phyloP scores from a whole-genome alignment of 2,888 invertebrate genomes.

The Drosophila tanythrix region DNA sequence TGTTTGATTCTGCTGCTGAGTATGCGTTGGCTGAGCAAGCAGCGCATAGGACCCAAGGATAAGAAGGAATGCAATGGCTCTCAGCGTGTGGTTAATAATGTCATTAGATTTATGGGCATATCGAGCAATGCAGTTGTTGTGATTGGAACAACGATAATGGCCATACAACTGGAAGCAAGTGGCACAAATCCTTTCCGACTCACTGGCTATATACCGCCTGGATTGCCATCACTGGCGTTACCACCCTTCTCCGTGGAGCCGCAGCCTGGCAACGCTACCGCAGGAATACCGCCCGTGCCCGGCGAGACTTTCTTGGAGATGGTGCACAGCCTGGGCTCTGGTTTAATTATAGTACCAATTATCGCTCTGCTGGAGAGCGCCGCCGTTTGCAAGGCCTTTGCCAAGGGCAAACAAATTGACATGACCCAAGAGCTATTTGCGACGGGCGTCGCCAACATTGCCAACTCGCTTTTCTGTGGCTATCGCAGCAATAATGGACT shows the following conservation, averaged over 20 bases:
- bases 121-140: constrained; percentile 93
- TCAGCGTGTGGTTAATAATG: constrained; percentile 87
- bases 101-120: constrained; percentile 90
- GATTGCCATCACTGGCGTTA: constrained; percentile 88
- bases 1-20: constrained; percentile 91
- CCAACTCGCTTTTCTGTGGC: constrained; percentile 93
- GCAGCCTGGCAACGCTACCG: constrained; percentile 68
- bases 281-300: constrained; percentile 60
- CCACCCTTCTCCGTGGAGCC: constrained; percentile 89
- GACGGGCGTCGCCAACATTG: constrained; percentile 90
- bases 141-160: constrained; percentile 88
- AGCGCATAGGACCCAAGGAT: constrained; percentile 87
- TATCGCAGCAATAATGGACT: constrained; percentile 93
- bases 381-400: constrained; percentile 87
- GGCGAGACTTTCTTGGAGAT: constrained; percentile 88
- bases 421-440: constrained; percentile 96
- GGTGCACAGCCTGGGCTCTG: constrained; percentile 92
- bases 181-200: constrained; percentile 86
- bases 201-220: constrained; percentile 90
- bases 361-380: constrained; percentile 95
- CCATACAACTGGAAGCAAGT: constrained; percentile 87
- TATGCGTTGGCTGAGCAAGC: constrained; percentile 90
- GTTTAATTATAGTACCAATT: constrained; percentile 93
- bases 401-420: constrained; percentile 92
- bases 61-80: constrained; percentile 84